Conservation (phyloP, 1,140 invertebrate species). For the Maniola jurtina region DNA sequence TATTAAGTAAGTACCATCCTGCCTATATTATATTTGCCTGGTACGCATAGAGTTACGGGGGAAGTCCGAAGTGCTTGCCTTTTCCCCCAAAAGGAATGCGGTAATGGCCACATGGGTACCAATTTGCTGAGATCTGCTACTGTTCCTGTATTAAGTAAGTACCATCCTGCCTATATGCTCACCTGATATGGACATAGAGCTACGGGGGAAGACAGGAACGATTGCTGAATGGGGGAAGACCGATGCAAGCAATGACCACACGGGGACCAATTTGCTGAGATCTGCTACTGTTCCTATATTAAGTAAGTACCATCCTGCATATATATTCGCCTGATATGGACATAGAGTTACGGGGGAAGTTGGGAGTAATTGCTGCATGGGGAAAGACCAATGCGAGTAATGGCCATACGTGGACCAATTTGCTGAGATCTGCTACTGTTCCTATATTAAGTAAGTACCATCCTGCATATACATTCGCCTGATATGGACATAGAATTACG, state of each 20-base stretch:
- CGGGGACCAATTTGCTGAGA: constrained; percentile 88
- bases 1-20: constrained; percentile 86
- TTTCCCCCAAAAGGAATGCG: constrained; percentile 93
- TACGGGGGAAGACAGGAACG: constrained; percentile 81
- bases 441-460: constrained; percentile 87
- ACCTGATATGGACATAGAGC: constrained; percentile 78
- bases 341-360: constrained; percentile 77
- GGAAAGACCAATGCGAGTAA: constrained; percentile 89
- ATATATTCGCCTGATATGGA: constrained; percentile 86
- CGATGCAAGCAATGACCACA: constrained; percentile 84
- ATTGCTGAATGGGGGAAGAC: constrained; percentile 94
- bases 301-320: constrained; percentile 85
- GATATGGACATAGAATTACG: constrained; percentile 66
- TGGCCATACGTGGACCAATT: constrained; percentile 87
- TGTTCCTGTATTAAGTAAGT: constrained; percentile 82
- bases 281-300: constrained; percentile 89
- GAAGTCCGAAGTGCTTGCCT: constrained; percentile 84
- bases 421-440: constrained; percentile 88
- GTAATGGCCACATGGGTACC: constrained; percentile 86
- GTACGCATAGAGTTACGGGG: constrained; percentile 72
- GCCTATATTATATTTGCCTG: constrained; percentile 90
- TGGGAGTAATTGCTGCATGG: constrained; percentile 90
- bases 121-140: constrained; percentile 89
- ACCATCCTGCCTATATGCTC: constrained; percentile 87
- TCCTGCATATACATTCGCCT: constrained; percentile 90